phyloP scores from a whole-genome alignment of 2,113 vertebrate species.

The Rhinolophus sinicus region DNA sequence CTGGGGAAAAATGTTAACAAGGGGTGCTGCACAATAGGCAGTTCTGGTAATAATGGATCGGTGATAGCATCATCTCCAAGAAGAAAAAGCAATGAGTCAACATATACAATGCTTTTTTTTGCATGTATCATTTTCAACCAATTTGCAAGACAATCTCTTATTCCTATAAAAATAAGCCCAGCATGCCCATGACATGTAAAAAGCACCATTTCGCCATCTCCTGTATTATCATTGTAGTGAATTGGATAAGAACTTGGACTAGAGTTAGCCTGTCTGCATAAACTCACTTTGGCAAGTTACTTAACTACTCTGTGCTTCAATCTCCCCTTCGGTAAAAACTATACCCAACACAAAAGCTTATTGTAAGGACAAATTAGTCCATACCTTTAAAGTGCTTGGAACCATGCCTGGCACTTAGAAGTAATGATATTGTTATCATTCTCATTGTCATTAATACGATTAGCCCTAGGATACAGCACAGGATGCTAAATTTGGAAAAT shows the following conservation, averaged over 20 bases:
- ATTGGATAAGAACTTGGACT: background rate
- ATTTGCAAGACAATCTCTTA: background rate
- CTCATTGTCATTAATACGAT: background rate
- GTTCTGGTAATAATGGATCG: background rate
- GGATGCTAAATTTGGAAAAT: background rate
- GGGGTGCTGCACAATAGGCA: background rate
- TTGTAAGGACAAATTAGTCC: background rate
- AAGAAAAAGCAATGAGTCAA: background rate
- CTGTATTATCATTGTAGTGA: background rate
- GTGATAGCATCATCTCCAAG: background rate
- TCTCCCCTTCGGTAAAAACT: conserved; percentile 20
- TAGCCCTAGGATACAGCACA: background rate
- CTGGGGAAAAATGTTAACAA: background rate
- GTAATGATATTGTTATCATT: background rate
- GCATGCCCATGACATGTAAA: too few species aligned
- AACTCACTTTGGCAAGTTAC: background rate
- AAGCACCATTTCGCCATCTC: background rate
- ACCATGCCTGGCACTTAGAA: background rate
- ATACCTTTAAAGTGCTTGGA: background rate
- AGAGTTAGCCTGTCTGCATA: background rate
- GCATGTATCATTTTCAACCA: background rate
- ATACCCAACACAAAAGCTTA: background rate
- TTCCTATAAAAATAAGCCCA: conserved; percentile 1
- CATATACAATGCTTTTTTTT: background rate
- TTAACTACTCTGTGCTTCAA: background rate